Conservation (phyloP, 2,113 vertebrate genomes). For the Panurus biarmicus region DNA sequence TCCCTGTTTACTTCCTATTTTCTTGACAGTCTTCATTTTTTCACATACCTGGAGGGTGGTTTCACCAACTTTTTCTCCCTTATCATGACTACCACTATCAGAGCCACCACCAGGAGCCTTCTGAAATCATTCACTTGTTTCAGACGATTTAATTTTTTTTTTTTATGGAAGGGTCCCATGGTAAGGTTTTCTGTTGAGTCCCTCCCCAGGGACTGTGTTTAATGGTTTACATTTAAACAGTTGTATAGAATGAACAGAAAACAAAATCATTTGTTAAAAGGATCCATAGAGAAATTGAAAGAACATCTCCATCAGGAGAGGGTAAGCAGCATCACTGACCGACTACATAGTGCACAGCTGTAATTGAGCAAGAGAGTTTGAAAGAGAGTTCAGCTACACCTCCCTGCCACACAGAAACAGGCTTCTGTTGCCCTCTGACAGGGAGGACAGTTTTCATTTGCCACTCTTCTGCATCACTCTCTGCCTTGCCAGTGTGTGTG, state of each 20-base stretch:
- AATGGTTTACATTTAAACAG: not conserved
- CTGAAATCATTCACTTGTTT: not conserved
- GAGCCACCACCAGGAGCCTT: not conserved
- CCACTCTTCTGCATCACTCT: not conserved
- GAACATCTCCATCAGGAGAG: not conserved
- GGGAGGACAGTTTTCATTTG: not conserved
- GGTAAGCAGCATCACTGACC: not conserved
- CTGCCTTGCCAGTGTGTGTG: not conserved
- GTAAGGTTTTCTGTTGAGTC: not conserved
- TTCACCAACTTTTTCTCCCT: not conserved
- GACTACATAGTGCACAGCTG: not conserved
- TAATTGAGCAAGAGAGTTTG: not conserved
- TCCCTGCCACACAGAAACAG: not conserved
- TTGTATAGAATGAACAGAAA: not conserved
- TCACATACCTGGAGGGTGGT: not conserved
- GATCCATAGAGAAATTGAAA: not conserved
- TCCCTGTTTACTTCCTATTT: constrained; percentile 18
- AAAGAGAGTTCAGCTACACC: not conserved
- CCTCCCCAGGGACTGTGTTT: not conserved
- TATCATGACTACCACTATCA: not conserved
- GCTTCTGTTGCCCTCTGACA: not conserved
- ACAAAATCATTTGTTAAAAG: not conserved
- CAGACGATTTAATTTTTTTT: not conserved
- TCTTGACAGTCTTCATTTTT: not conserved
- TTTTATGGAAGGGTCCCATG: not conserved